Base-by-base conservation (phyloP, 2,797 vertebrate species). In the Cossypha dichroa region DNA sequence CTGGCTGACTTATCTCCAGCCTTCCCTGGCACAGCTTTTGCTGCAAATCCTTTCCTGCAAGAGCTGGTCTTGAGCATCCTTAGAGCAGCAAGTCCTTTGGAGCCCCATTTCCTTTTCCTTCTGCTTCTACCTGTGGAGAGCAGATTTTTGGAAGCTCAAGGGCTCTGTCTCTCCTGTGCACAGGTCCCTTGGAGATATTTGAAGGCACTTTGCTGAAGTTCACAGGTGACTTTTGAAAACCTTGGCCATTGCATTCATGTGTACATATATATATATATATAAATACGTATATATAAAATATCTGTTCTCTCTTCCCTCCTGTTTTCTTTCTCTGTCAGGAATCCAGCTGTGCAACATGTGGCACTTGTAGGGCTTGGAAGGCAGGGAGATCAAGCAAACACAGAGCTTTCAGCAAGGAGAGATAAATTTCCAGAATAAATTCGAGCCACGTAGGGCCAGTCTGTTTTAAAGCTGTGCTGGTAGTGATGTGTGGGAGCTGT, bases 401-500 rank as follows among this genome's bases (percentile, higher is more conserved):
- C 85, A 58, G 79, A 85, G 92, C 94, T 94, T 94, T 91, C 95
- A 95, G 83, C 76, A 43, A 93, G 93, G 36, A 74, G 90, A 94
- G 93, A 96, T 73, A 94, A 63, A 96, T 95, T 91, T 59, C 76
- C 87, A 80, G 84, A 25, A 74, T 69, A 91, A 91, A 95, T 93
- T 93, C 88, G 23, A 89, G 68, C 89, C 85, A 90, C 54, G 56
- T 59, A 76, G 60, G 11, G 48, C 74, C 31, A 33, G 63, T 48
- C 89, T 94, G 85, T 80, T 95, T 84, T 91, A 92, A 79, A 93
- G 88, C 90, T 76, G 79, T 7, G n/a, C 88, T 96, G 92, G 74
- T 91, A 90, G 80, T 92, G 74, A 76, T 82, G 74, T 96, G 93
- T 96, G 94, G 85, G 93, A 97, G 92, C 86, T 79, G 93, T 11